These are phyloP conservation scores for Oreamnos americanus DNA, from an alignment of 2,113 vertebrate genomes.

Conservation along the genomic window DNA sequence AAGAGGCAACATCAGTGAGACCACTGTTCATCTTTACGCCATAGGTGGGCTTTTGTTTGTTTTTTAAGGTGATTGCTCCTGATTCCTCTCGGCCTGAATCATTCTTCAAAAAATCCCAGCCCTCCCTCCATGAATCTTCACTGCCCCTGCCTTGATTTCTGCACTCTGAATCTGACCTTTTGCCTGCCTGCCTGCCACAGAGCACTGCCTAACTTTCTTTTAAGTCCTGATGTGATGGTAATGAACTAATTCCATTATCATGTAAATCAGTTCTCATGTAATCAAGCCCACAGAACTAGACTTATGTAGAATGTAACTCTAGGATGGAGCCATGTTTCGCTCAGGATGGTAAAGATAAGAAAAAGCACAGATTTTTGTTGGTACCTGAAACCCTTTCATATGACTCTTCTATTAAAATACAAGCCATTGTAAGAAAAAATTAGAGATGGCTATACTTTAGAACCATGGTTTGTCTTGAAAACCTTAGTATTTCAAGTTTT, in stretches of 20 bases:
- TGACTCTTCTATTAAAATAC: conserved; percentile 48
- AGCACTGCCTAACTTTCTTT: not conserved
- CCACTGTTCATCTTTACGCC: not conserved
- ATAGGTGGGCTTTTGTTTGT: not conserved
- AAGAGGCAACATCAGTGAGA: not conserved
- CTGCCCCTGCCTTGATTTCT: not conserved
- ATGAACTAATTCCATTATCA: not conserved
- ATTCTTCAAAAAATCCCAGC: not conserved
- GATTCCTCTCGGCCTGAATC: not conserved
- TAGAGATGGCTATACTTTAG: not conserved
- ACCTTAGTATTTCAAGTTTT: not conserved
- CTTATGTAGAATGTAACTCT: not conserved
- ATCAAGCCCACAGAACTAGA: not conserved
- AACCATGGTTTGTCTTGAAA: not conserved
- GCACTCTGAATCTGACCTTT: not conserved
- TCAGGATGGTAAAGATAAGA: not conserved
- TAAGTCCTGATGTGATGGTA: not conserved
- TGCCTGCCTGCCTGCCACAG: not conserved
- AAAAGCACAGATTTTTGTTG: not conserved
- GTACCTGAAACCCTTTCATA: not conserved
- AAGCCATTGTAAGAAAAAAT: conserved; percentile 53
- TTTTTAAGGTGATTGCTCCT: not conserved
- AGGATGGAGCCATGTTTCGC: not conserved
- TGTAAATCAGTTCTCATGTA: not conserved
- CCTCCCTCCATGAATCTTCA: not conserved